These are phyloP conservation scores for Mycalesis mineus DNA, from an alignment of 2,888 invertebrate species.

Conservation along the genomic window DNA sequence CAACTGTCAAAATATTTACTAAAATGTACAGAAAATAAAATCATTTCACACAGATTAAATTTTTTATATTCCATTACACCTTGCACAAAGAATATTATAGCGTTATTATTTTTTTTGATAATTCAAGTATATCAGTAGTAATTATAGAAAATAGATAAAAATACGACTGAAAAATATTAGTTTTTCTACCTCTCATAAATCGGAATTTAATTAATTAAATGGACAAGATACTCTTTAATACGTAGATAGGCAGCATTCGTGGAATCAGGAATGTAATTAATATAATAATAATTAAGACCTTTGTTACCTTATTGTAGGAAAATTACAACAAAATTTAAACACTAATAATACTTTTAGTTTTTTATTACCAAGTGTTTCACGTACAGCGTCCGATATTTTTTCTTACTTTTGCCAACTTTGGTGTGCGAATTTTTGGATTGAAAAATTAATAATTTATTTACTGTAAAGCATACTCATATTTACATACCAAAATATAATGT, in stretches of 20 bases:
- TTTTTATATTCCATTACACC: not conserved
- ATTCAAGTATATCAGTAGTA: not conserved
- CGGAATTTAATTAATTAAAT: constrained; percentile 19
- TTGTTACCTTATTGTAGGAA: constrained; percentile 18
- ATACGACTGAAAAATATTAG: constrained; percentile 16
- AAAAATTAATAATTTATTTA: too few species aligned
- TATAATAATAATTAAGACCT: constrained; percentile 15
- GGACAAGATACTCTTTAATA: constrained; percentile 33
- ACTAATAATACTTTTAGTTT: constrained; percentile 15
- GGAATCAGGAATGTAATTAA: constrained; percentile 23
- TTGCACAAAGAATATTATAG: not conserved
- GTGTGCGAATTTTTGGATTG: too few species aligned
- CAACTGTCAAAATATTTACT: too few species aligned
- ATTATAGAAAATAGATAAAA: constrained; percentile 2
- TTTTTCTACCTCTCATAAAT: constrained; percentile 18
- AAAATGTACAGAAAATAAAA: too few species aligned
- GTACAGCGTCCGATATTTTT: too few species aligned
- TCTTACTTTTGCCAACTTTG: too few species aligned
- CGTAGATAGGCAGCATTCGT: constrained; percentile 30
- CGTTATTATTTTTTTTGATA: not conserved
- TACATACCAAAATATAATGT: too few species aligned
- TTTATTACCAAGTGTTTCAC: not conserved
- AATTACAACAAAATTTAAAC: constrained; percentile 23
- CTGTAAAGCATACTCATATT: too few species aligned
- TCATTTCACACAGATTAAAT: too few species aligned